Percentiles rank a stretch among this genome's conserved stretches.
phyloP scores from a whole-genome alignment of 2,113 vertebrate species.

The Spermophilus dauricus region DNA sequence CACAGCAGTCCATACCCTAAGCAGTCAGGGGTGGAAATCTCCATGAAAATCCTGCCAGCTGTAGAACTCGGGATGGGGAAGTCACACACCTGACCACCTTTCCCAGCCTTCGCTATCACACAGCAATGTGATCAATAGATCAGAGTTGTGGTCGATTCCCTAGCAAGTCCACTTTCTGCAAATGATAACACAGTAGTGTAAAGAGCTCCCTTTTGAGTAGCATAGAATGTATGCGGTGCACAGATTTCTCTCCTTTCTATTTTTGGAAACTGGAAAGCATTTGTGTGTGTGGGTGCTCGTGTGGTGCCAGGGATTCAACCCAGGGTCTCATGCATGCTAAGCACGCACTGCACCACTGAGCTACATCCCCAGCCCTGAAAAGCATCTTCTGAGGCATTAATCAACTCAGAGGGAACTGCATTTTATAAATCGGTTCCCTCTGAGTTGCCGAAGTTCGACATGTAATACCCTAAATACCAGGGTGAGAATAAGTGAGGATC shows the following conservation, averaged over 20 bases:
- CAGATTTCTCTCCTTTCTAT: neutral
- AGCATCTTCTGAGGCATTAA: neutral
- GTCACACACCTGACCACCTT: no score
- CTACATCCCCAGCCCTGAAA: neutral
- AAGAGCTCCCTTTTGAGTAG: neutral
- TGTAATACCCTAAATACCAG: neutral
- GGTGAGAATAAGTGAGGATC: neutral
- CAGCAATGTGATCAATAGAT: fast-evolving
- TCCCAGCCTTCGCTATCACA: fast-evolving
- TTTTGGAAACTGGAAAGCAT: neutral
- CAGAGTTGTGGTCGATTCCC: neutral
- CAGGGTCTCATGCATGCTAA: neutral
- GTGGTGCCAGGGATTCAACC: neutral
- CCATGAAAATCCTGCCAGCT: neutral
- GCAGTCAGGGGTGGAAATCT: neutral
- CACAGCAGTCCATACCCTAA: neutral
- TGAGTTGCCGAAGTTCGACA: neutral
- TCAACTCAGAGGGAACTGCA: neutral
- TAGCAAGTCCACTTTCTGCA: neutral
- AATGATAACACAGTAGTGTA: fast-evolving
- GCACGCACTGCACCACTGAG: neutral
- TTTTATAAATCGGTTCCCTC: neutral
- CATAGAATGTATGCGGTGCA: neutral
- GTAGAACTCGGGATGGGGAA: neutral
- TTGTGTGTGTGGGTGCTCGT: neutral